These are phyloP conservation scores for Dione juno DNA, from an alignment of 2,888 invertebrate genomes.

Conservation along the genomic window DNA sequence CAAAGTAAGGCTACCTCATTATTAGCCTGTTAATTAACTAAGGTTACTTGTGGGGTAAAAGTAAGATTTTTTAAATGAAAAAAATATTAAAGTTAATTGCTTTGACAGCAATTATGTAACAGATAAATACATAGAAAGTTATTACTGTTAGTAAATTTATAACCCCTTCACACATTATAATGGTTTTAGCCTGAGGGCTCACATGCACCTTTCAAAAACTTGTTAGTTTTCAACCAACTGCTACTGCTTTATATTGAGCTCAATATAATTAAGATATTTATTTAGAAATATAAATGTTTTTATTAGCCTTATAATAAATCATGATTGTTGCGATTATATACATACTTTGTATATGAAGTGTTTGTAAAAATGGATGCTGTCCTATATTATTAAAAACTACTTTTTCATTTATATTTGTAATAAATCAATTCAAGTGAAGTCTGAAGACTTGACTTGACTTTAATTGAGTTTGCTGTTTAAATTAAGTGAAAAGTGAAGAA, in stretches of 20 bases:
- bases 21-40: background rate
- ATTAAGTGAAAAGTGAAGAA: no score
- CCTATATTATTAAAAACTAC: no score
- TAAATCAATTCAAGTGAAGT: no score
- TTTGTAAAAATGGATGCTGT: background rate
- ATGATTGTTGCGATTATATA: background rate
- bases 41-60: background rate
- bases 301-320: conserved; percentile 3
- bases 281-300: conserved; percentile 7
- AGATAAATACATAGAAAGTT: conserved; percentile 8
- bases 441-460: no score
- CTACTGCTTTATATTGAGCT: conserved; percentile 16
- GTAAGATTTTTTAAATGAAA: background rate
- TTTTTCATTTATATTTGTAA: no score
- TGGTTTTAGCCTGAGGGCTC: conserved; percentile 15
- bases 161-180: conserved; percentile 8
- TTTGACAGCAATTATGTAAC: background rate
- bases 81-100: background rate
- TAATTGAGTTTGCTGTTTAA: no score
- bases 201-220: conserved; percentile 14
- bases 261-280: conserved; percentile 5
- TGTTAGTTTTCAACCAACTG: conserved; percentile 4
- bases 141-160: conserved; percentile 4
- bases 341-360: background rate
- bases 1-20: background rate